phyloP scores from a whole-genome alignment of 2,888 invertebrate genomes.

The Eupeodes latifasciatus region DNA sequence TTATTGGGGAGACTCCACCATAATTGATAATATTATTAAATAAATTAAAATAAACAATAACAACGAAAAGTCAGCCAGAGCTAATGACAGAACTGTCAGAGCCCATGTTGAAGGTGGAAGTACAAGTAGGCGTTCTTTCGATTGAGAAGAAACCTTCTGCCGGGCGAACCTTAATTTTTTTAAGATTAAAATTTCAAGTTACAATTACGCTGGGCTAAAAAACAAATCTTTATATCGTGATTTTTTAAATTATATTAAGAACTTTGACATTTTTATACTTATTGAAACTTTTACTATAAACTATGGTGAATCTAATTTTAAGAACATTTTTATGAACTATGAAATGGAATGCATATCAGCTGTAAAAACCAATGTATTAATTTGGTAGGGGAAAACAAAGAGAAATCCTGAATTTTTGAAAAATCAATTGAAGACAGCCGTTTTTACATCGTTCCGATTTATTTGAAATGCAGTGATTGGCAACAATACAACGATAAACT shows the following conservation, averaged over 20 bases:
- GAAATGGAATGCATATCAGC: too few species aligned
- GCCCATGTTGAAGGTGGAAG: not conserved
- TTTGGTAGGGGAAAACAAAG: not conserved
- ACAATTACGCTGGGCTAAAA: too few species aligned
- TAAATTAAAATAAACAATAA: not conserved
- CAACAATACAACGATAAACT: conserved; percentile 3
- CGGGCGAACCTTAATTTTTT: not conserved
- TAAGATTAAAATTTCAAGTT: not conserved
- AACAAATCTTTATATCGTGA: not conserved
- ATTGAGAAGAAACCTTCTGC: not conserved
- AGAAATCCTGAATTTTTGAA: too few species aligned
- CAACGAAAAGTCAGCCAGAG: not conserved
- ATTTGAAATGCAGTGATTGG: not conserved
- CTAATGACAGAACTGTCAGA: not conserved
- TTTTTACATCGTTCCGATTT: not conserved
- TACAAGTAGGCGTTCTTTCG: not conserved
- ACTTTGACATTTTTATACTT: not conserved
- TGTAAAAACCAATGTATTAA: not conserved
- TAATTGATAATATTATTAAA: not conserved
- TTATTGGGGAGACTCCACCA: not conserved
- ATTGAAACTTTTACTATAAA: not conserved
- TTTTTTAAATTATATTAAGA: not conserved
- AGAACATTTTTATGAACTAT: too few species aligned
- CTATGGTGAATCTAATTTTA: too few species aligned
- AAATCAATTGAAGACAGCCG: not conserved